Evolutionary conservation across 53 echinoderm and acorn worm species (phyloP), one percentile per base, ranked within the genome.

Genomic region (Temnopleurus reevesii): DNA sequence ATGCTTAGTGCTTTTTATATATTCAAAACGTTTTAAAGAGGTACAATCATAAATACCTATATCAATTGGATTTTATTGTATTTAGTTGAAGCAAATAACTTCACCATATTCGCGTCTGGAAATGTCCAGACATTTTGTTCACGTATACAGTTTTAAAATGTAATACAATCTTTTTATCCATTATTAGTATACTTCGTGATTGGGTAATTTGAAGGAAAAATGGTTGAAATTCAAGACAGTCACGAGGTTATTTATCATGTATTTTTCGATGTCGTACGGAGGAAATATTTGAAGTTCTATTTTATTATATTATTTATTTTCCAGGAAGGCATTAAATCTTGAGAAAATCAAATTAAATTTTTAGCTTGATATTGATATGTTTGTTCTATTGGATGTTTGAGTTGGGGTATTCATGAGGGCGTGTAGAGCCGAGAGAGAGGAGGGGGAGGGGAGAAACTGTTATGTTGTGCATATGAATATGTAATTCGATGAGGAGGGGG

Each of bases 291-390:
- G 95, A 91, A 95, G 95, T 95, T 95, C 93, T 95, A 95, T 95
- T 95, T 95, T 95, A 95, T 95, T 95, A 95, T 95, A 95, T 95
- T 95, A 95, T 95, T 95, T 95, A 95, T 95, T 95, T 94, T 95
- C 93, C 94, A 95, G 91, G 93, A 95, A 91, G 95, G 95, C 93
- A 92, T 95, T 93, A 91, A 94, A 95, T 66, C 71, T 71, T 53
- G 65, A 66, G 88, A 87, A 87, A 87, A 87, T 87, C 71, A 83
- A 54, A 30, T 55, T 19, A 79, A 47, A 38, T 46, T 4, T 79
- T 59, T 71, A 9, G 41, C n/a, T 71, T 12, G 15, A 18, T 5
- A 5, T 64, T 41, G 7, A 41, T 71, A 2, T n/a, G n/a, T n/a
- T n/a, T 71, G 2, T 31, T 63, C n/a, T 71, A 41, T 28, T 71